These are phyloP conservation scores for Leptinotarsa texana DNA, from an alignment of 1,140 invertebrate species.

Conservation along the genomic window DNA sequence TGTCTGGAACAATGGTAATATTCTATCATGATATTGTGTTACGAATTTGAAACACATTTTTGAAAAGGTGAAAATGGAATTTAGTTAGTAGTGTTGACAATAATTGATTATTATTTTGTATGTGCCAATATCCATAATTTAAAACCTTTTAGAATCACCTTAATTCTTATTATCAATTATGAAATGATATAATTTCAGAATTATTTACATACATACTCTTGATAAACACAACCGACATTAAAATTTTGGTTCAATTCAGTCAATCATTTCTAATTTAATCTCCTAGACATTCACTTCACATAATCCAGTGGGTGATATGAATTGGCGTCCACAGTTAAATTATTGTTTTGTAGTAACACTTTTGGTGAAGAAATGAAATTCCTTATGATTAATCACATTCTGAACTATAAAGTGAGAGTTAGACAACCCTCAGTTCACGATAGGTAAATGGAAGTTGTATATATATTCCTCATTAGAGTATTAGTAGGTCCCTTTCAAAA, in stretches of 20 bases:
- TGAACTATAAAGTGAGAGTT: neutral
- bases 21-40: neutral
- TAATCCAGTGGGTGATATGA: too few relatives aligned
- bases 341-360: too few relatives aligned
- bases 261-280: too few relatives aligned
- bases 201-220: too few relatives aligned
- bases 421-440: slow-evolving; percentile 10
- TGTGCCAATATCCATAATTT: slow-evolving; percentile 4
- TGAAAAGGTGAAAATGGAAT: neutral
- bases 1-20: neutral
- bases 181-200: too few relatives aligned
- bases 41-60: neutral
- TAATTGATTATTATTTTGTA: slow-evolving; percentile 20
- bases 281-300: too few relatives aligned
- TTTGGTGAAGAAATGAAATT: too few relatives aligned
- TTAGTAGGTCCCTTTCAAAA: slow-evolving; percentile 28
- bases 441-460: slow-evolving; percentile 12
- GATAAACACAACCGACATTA: too few relatives aligned
- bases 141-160: too few relatives aligned
- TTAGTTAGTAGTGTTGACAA: slow-evolving; percentile 30
- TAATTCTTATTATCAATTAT: too few relatives aligned
- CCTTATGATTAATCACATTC: neutral
- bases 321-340: too few relatives aligned
- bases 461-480: slow-evolving; percentile 11
- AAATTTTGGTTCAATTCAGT: too few relatives aligned